Percentiles rank a stretch among this genome's conserved stretches.
Conservation (phyloP, 2,888 invertebrate genomes). For the Saturnia japonica region DNA sequence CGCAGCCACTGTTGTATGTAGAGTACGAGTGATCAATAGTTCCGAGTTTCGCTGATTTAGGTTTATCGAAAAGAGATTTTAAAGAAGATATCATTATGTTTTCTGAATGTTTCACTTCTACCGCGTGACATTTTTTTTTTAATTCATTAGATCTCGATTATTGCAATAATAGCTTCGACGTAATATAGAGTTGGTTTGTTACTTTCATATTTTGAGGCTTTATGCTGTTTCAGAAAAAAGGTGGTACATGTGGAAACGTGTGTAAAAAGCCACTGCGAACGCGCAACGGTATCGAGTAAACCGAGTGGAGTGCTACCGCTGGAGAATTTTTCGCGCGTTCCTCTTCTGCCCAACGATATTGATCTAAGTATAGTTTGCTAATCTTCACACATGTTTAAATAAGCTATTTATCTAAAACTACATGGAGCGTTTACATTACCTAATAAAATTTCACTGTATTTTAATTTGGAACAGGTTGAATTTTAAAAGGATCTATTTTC, state of each 20-base stretch:
- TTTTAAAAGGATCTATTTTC: neutral
- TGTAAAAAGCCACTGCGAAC: conserved; percentile 54
- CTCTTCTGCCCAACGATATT: conserved; percentile 54
- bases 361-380: conserved; percentile 44
- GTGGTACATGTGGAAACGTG: conserved; percentile 62
- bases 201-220: neutral
- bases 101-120: no score
- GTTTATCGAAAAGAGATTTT: no score
- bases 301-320: conserved; percentile 23
- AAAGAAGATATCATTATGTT: no score
- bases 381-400: neutral
- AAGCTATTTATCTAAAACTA: no score
- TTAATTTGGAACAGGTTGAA: neutral
- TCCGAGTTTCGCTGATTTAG: no score
- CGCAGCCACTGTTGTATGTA: no score
- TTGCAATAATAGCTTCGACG: neutral
- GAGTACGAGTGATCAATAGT: no score
- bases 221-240: conserved; percentile 49
- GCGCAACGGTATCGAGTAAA: conserved; percentile 26
- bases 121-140: no score
- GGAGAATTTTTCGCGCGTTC: conserved; percentile 48
- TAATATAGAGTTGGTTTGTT: neutral
- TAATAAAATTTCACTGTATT: neutral
- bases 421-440: no score
- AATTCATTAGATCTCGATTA: neutral